Evolutionary conservation across 2,797 vertebrate species (phyloP).

Genomic region (Odontamblyopus lacepedii): DNA sequence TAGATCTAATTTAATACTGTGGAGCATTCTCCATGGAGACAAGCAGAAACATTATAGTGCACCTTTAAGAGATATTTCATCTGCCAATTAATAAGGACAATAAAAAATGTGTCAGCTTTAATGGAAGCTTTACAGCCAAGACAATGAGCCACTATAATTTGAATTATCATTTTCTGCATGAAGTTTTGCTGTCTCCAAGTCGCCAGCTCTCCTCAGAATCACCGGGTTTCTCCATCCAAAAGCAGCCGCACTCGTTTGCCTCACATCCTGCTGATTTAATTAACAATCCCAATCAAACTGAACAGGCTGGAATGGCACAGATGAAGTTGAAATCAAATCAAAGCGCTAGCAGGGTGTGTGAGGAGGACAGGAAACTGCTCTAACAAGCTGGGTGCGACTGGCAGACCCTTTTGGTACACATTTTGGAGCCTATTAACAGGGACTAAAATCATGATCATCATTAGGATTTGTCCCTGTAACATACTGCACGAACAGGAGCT

Average conservation of each 20-base stretch:
- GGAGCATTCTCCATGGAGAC: too few relatives aligned
- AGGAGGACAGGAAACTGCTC: conserved; percentile 18
- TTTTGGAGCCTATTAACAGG: not conserved
- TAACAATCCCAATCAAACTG: conserved; percentile 47
- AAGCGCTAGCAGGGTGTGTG: conserved; percentile 43
- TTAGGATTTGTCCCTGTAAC: not conserved
- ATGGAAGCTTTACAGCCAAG: not conserved
- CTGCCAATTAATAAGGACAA: not conserved
- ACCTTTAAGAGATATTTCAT: not conserved
- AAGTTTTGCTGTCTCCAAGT: not conserved
- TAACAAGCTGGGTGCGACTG: conserved; percentile 4
- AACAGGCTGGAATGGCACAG: conserved; percentile 46
- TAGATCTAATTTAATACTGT: too few relatives aligned
- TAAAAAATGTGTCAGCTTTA: too few relatives aligned
- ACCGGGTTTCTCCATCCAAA: not conserved
- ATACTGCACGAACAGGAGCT: not conserved
- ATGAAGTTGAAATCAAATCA: conserved; percentile 50
- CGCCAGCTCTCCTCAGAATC: not conserved
- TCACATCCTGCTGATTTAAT: conserved; percentile 37
- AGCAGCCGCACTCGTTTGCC: not conserved
- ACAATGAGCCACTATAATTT: not conserved
- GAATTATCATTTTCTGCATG: not conserved
- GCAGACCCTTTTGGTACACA: not conserved
- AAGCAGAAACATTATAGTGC: not conserved
- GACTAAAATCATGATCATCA: not conserved